phyloP scores from a whole-genome alignment of 2,888 invertebrate species.

The Schrankia costaestrigalis region DNA sequence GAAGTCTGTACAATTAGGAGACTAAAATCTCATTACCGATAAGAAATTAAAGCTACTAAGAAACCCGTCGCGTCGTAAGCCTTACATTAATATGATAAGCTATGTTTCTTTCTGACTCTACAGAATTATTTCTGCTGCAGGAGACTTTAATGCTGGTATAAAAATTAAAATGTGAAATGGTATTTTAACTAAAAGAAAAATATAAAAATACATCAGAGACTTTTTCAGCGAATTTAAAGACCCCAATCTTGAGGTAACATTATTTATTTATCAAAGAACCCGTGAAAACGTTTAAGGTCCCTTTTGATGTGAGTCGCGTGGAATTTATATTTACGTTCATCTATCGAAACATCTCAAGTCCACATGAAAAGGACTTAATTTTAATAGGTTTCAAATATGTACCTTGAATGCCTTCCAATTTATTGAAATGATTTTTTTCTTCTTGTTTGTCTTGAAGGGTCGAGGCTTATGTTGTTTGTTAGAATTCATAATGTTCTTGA shows the following conservation, averaged over 20 bases:
- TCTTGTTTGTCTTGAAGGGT: slow-evolving; percentile 14
- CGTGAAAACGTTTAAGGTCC: slow-evolving; percentile 37
- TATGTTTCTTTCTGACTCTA: too few species aligned
- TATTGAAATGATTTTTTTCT: slow-evolving; percentile 18
- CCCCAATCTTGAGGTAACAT: slow-evolving; percentile 36
- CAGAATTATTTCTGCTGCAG: too few species aligned
- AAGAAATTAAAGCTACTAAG: too few species aligned
- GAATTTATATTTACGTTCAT: slow-evolving; percentile 30
- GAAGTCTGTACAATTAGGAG: too few species aligned
- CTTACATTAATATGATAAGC: too few species aligned
- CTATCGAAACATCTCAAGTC: slow-evolving; percentile 19
- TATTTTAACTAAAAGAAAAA: too few species aligned
- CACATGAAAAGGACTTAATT: slow-evolving; percentile 27
- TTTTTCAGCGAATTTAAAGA: slow-evolving; percentile 5
- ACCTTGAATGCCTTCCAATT: slow-evolving; percentile 19
- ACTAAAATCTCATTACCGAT: too few species aligned
- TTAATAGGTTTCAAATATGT: slow-evolving; percentile 33
- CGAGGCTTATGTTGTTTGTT: slow-evolving; percentile 5
- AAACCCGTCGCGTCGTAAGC: too few species aligned
- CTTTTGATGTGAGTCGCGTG: slow-evolving; percentile 34
- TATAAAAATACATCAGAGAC: background rate
- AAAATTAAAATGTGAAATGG: too few species aligned
- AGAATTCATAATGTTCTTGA: slow-evolving; percentile 7
- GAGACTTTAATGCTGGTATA: too few species aligned
- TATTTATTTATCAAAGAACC: slow-evolving; percentile 49